Evolutionary conservation across 1,140 invertebrate species (phyloP), one percentile per base, ranked within the genome.

Genomic region (Drosophila saltans): DNA sequence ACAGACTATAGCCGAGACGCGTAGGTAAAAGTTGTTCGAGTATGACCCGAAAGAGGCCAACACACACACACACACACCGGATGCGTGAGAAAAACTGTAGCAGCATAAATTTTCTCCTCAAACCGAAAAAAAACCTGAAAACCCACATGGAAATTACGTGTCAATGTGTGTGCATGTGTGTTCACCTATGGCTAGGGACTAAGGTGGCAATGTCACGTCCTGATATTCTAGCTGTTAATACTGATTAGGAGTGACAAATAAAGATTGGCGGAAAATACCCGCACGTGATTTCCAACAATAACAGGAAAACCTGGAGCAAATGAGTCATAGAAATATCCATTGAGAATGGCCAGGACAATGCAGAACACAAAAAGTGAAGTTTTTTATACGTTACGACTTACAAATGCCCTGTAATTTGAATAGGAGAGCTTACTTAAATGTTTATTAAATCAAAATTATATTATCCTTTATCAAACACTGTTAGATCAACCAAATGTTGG

Each of bases 221-320:
- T 83, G 72, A 72, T 70, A 72, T 63, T 73, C 33, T 67, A 69
- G 59, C 67, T 39, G 67, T 66, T 66, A 60, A 63, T 70, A 58
- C 69, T 88, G 80, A 86, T 80, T 82, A 76, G 57, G 21, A 39
- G 21, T 24, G 65, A 74, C 41, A 90, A 76, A 89, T 26, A 26
- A 3, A 52, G 45, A 52, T 88, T 75, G 65, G 65, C 72, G 84
- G 85, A 90, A 89, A 89, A 90, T 79, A 89, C 85, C 81, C 72
- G 85, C 81, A 89, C 84, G 84, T 89, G 84, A 90, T 89, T 89
- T 74, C 84, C 84, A 84, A 88, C 84, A 89, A 89, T 73, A 45
- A 64, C 74, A 65, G 78, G 85, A 89, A 83, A 83, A 83, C 73
- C 78, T 52, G 39, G 52, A 69, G 74, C 40, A 55, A 64, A 78